A percentile compares a stretch with the other conserved stretches of the same genome.
phyloP scores from a whole-genome alignment of 2,113 vertebrate species.

The Lepus americanus region DNA sequence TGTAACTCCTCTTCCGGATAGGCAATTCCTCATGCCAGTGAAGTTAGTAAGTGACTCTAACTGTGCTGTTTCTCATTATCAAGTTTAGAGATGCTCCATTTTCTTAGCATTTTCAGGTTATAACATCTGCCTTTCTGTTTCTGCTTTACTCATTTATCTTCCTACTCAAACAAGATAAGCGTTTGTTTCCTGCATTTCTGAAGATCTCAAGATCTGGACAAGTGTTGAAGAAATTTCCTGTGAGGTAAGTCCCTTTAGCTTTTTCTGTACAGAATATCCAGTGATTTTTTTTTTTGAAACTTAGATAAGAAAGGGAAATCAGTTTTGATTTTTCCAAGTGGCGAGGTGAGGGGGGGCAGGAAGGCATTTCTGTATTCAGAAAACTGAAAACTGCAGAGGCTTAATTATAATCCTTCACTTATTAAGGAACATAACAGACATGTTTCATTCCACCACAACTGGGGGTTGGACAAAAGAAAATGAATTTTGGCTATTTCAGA shows the following conservation, averaged over 20 bases:
- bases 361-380: background rate
- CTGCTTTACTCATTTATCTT: background rate
- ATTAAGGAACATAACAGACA: background rate
- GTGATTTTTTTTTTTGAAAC: background rate
- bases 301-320: background rate
- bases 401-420: background rate
- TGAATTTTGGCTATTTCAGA: background rate
- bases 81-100: background rate
- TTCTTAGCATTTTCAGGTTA: background rate
- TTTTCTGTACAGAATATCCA: background rate
- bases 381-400: background rate
- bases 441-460: background rate
- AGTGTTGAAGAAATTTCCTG: background rate
- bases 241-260: background rate
- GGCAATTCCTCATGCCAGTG: fast-evolving
- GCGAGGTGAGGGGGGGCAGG: background rate
- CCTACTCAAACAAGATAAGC: background rate
- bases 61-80: background rate
- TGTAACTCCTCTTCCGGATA: too few species aligned
- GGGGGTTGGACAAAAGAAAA: background rate
- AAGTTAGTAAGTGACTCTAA: background rate
- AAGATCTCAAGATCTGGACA: background rate
- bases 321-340: background rate
- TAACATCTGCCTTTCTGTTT: background rate
- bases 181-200: too few species aligned